Evolutionary conservation across 2,888 invertebrate species (phyloP).

Genomic region (Erebia aethiops): DNA sequence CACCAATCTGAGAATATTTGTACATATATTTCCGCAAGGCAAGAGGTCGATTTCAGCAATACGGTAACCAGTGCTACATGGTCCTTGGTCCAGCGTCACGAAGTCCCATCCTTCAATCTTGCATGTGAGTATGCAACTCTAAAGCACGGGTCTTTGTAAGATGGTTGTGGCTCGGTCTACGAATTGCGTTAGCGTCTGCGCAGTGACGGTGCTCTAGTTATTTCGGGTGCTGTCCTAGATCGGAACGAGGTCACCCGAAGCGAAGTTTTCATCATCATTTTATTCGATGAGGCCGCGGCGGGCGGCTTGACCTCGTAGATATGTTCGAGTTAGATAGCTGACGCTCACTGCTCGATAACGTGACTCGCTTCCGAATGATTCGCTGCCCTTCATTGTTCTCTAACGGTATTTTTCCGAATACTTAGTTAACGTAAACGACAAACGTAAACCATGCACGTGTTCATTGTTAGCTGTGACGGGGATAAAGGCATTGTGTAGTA

Average conservation of each 20-base stretch:
- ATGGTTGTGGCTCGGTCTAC: conserved; percentile 55
- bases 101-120: conserved; percentile 30
- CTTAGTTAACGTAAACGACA: conserved; percentile 29
- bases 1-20: conserved; percentile 1
- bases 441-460: conserved; percentile 22
- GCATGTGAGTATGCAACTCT: neutral
- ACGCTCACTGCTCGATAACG: conserved; percentile 44
- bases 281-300: conserved; percentile 74
- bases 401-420: conserved; percentile 43
- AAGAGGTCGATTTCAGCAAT: conserved; percentile 67
- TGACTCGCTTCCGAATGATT: conserved; percentile 47
- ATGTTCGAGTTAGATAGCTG: conserved; percentile 56
- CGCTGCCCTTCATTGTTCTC: conserved; percentile 38
- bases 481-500: neutral
- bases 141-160: conserved; percentile 41
- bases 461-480: conserved; percentile 14
- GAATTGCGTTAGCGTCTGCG: conserved; percentile 72
- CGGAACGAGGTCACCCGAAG: conserved; percentile 70
- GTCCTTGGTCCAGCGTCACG: conserved; percentile 40
- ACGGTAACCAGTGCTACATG: conserved; percentile 47
- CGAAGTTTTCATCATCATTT: conserved; percentile 77
- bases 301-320: conserved; percentile 66
- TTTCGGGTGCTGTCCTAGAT: conserved; percentile 79
- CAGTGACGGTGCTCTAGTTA: conserved; percentile 79
- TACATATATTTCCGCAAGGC: conserved; percentile 48